Evolutionary conservation across 2,888 invertebrate species (phyloP), one percentile per base, ranked within the genome.

Genomic region (Drosophila lacicola): DNA sequence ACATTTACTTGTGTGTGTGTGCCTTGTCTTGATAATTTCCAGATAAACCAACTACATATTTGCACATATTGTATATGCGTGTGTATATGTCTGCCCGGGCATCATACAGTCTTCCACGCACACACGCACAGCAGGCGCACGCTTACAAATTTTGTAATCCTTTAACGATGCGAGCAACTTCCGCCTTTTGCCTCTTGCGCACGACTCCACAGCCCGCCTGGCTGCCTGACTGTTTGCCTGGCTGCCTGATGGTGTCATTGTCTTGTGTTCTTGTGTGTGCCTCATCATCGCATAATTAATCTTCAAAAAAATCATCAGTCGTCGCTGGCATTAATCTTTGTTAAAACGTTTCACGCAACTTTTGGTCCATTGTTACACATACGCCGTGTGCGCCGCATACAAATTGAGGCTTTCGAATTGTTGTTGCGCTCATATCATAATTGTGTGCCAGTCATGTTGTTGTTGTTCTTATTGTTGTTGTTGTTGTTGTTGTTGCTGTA

Each of bases 271-370:
- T 75, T 85, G 79, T 29, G 79, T 29, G 29, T 75, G 83, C 82
- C 86, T 80, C 82, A 82, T 89, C 88, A 87, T 88, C 80, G 88
- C 79, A 86, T 89, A 90, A 90, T 90, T 90, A 90, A 90, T 90
- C 90, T 90, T 88, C 84, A 86, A 82, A 82, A 78, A 89, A 88
- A 88, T 90, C 90, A 88, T 86, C 83, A 83, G 88, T 88, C 83
- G 82, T 78, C 78, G 82, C 84, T 76, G 83, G 79, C 86, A 90
- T 90, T 90, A 89, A 89, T 90, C 89, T 86, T 88, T 84, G 83
- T 90, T 88, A 81, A 80, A 79, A 79, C 80, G 84, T 85, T 87
- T 88, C 77, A 80, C 84, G 74, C 82, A 78, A 89, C 82, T 78
- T 80, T 78, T 80, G 80, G 76, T 78, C 80, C 82, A 78, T 83